Conservation (phyloP, 2,113 vertebrate genomes). For the Vulpes lagopus region DNA sequence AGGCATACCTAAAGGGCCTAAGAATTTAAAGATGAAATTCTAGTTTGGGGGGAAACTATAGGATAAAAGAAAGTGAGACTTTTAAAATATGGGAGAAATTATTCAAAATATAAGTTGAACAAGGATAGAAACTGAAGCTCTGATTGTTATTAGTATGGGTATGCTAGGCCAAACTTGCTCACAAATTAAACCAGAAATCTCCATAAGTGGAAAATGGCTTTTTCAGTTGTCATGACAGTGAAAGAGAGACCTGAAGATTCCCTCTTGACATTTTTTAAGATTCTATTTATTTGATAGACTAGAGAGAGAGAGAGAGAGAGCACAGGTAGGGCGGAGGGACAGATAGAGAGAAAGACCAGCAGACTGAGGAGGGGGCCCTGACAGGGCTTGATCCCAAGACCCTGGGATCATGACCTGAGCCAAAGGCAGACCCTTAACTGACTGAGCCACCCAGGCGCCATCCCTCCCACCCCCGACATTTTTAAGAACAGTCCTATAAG, state of each 20-base stretch:
- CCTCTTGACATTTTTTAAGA: too few relatives aligned
- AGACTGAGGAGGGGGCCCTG: too few relatives aligned
- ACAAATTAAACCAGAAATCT: conserved; percentile 12
- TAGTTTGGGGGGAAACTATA: not conserved
- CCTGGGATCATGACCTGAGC: too few relatives aligned
- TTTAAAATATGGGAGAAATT: not conserved
- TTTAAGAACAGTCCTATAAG: not conserved
- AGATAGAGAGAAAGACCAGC: too few relatives aligned
- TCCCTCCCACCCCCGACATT: not conserved
- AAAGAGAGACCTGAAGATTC: not conserved
- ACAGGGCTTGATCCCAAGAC: too few relatives aligned
- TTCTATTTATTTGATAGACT: too few relatives aligned
- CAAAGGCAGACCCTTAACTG: too few relatives aligned
- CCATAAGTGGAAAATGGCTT: not conserved
- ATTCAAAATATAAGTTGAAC: conserved; percentile 5
- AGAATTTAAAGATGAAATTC: conserved; percentile 51
- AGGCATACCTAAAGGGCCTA: not conserved
- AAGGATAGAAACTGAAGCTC: not conserved
- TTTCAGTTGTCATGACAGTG: not conserved
- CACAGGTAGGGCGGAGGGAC: too few relatives aligned
- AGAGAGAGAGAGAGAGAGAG: too few relatives aligned
- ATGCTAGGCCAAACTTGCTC: not conserved
- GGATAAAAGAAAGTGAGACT: conserved; percentile 12
- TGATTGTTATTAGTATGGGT: conserved; percentile 1
- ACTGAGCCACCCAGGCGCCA: too few relatives aligned